Conservation (phyloP, 2,113 vertebrate genomes). For the Elaphurus davidianus region DNA sequence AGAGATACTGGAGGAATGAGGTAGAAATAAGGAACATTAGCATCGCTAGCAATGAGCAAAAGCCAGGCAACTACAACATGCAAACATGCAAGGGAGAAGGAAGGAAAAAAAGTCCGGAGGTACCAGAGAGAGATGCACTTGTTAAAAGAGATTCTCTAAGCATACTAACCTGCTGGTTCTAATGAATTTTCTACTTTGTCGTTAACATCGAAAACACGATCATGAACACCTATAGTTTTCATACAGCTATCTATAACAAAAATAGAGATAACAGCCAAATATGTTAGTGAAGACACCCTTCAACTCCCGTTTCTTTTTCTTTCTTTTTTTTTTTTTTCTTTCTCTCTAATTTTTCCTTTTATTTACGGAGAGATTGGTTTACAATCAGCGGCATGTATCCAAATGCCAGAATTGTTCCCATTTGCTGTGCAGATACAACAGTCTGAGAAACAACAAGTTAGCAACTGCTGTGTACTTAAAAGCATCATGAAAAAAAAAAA, state of each 20-base stretch:
- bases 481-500: slow-evolving; percentile 83
- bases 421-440: slow-evolving; percentile 77
- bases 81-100: slow-evolving; percentile 82
- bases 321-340: slow-evolving; percentile 64
- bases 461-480: slow-evolving; percentile 83
- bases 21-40: slow-evolving; percentile 72
- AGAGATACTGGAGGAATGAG: slow-evolving; percentile 73
- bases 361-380: slow-evolving; percentile 66
- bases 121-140: slow-evolving; percentile 83
- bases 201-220: slow-evolving; percentile 99
- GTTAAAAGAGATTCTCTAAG: slow-evolving; percentile 92
- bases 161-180: slow-evolving; percentile 99
- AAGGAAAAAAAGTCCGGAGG: slow-evolving; percentile 77
- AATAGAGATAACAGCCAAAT: slow-evolving; percentile 97
- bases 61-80: slow-evolving; percentile 76
- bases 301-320: slow-evolving; percentile 74
- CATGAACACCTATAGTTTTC: slow-evolving; percentile 99
- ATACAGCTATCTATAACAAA: slow-evolving; percentile 99
- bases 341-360: slow-evolving; percentile 70
- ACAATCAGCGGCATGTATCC: slow-evolving; percentile 75
- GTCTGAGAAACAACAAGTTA: slow-evolving; percentile 87
- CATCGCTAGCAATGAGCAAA: slow-evolving; percentile 75
- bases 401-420: slow-evolving; percentile 75
- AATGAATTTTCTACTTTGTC: slow-evolving; percentile 99
- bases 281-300: slow-evolving; percentile 92